phyloP scores from a whole-genome alignment of 1,140 invertebrate species.

The Pollicipes pollicipes region DNA sequence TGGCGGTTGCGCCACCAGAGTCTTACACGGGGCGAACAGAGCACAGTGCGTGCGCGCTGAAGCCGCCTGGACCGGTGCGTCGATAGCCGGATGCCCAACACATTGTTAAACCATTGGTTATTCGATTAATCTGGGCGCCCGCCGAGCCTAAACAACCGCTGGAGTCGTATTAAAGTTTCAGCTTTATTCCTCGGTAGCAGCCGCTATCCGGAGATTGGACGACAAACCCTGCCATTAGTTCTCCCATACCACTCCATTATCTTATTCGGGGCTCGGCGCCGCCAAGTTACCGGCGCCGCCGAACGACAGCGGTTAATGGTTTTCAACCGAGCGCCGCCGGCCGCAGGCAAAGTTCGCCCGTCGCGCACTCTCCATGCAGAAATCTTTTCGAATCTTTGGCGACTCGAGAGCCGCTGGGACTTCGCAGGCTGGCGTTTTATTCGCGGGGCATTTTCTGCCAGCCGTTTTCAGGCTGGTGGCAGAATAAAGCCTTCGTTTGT shows the following conservation, averaged over 20 bases:
- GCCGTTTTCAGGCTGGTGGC: neutral
- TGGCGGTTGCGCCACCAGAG: too few relatives aligned
- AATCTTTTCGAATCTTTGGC: neutral
- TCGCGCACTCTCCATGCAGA: neutral
- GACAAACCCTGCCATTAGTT: neutral
- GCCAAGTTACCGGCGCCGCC: neutral
- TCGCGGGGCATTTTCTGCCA: neutral
- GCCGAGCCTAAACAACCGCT: neutral
- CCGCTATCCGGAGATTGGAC: neutral
- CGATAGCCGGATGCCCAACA: neutral
- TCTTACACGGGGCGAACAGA: too few relatives aligned
- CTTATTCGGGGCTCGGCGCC: neutral
- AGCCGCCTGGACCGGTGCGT: neutral
- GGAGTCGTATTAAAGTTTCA: neutral
- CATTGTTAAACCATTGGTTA: neutral
- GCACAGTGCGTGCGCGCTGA: neutral
- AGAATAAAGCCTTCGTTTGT: conserved; percentile 2
- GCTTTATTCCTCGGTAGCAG: neutral
- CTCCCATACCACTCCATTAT: neutral
- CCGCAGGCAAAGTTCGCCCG: neutral
- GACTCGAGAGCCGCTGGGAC: neutral
- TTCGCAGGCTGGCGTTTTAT: neutral
- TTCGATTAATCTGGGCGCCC: neutral
- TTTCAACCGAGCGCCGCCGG: neutral
- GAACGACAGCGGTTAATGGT: neutral